Percentiles rank a stretch among this genome's conserved stretches.
Evolutionary conservation across 2,113 vertebrate genomes (phyloP).

Genomic region (Muntiacus muntjak): DNA sequence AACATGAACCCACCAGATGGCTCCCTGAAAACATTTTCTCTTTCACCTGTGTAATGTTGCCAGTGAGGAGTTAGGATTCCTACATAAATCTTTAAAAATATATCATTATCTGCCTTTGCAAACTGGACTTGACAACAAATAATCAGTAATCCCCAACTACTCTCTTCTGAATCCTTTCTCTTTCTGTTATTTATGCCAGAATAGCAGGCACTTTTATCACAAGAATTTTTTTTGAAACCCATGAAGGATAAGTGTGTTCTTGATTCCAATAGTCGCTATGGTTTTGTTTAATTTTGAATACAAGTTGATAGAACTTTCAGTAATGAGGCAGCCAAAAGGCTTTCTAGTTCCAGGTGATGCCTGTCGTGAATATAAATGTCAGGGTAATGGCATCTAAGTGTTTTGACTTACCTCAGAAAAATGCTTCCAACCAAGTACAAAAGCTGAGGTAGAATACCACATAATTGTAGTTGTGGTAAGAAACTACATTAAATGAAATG

Average conservation of each 20-base stretch:
- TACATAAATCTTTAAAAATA: neutral
- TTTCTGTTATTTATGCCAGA: neutral
- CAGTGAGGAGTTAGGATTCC: neutral
- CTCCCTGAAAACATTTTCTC: neutral
- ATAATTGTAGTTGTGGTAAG: neutral
- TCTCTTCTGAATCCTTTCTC: neutral
- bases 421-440: constrained; percentile 40
- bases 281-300: constrained; percentile 50
- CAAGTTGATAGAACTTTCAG: constrained; percentile 53
- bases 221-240: constrained; percentile 35
- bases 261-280: neutral
- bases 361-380: constrained; percentile 47
- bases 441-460: constrained; percentile 41
- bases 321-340: constrained; percentile 51
- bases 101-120: neutral
- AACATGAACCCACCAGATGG: constrained; percentile 45
- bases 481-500: neutral
- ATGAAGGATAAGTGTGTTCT: neutral
- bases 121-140: neutral
- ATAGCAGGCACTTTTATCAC: neutral
- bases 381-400: constrained; percentile 55
- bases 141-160: neutral
- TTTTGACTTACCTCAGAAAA: constrained; percentile 47
- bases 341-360: constrained; percentile 30
- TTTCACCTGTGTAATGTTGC: neutral